These are phyloP conservation scores for Apamea monoglypha DNA, from an alignment of 2,888 invertebrate genomes.

Conservation along the genomic window DNA sequence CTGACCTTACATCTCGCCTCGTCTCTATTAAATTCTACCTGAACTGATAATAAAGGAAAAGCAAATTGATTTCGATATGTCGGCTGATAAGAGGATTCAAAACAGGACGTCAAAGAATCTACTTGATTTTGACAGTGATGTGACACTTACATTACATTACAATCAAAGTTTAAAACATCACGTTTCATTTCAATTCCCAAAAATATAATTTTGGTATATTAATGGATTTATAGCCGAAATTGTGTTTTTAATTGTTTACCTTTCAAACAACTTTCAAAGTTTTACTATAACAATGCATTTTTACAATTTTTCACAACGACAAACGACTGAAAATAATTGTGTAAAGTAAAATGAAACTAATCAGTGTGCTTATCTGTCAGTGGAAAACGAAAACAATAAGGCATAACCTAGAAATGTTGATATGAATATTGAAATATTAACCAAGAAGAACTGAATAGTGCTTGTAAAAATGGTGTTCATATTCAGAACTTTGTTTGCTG, in stretches of 20 bases:
- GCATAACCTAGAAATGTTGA: conserved; percentile 42
- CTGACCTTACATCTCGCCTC: conserved; percentile 2
- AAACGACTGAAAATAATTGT: not conserved
- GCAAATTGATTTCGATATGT: not conserved
- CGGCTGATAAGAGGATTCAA: conserved; percentile 1
- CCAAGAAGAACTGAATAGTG: not conserved
- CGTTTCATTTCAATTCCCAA: not conserved
- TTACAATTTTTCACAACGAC: not conserved
- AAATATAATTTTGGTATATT: not conserved
- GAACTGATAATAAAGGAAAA: not conserved
- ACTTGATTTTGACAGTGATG: not conserved
- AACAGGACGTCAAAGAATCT: not conserved
- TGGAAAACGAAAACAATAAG: conserved; percentile 37
- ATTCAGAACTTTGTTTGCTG: conserved; percentile 82
- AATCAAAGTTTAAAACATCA: too few relatives aligned
- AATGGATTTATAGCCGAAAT: too few relatives aligned
- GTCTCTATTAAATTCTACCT: not conserved
- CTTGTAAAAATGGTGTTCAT: conserved; percentile 87
- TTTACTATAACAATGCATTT: not conserved
- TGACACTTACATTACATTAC: not conserved
- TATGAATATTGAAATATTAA: not conserved
- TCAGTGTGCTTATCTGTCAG: not conserved
- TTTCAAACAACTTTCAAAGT: not conserved
- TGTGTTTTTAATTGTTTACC: not conserved
- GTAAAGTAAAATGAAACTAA: conserved; percentile 8